Percentiles rank a stretch among this genome's conserved stretches.
Conservation (phyloP, 2,888 invertebrate genomes). For the Brenthis hecate region DNA sequence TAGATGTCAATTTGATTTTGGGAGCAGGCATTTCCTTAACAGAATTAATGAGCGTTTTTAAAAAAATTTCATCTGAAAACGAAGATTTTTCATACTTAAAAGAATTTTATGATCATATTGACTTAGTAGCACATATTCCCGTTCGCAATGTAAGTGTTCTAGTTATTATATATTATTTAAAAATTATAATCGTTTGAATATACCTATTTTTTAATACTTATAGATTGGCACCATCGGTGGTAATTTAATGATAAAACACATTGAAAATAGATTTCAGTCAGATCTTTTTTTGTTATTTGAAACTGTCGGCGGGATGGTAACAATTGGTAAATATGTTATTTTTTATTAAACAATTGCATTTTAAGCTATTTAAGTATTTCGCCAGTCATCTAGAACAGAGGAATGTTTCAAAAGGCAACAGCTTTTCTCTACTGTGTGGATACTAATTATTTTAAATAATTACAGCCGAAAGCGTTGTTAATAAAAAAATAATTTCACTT, state of each 20-base stretch:
- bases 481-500: conserved; percentile 54
- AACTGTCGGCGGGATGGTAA: conserved; percentile 67
- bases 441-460: conserved; percentile 20
- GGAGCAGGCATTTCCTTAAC: conserved; percentile 68
- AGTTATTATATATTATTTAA: background rate
- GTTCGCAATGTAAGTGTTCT: conserved; percentile 84
- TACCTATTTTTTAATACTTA: conserved; percentile 36
- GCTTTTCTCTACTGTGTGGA: no score
- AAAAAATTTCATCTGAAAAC: conserved; percentile 55
- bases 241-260: conserved; percentile 85
- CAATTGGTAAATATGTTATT: conserved; percentile 53
- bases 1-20: conserved; percentile 66
- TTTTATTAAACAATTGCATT: background rate
- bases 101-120: conserved; percentile 84
- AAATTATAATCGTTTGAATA: background rate
- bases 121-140: conserved; percentile 87
- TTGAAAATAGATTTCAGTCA: conserved; percentile 87
- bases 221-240: conserved; percentile 88
- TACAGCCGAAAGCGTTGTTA: conserved; percentile 49
- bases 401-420: no score
- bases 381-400: no score
- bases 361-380: background rate
- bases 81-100: conserved; percentile 84
- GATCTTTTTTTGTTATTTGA: conserved; percentile 88
- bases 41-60: conserved; percentile 74